Evolutionary conservation across 2,888 invertebrate species (phyloP), one percentile per base, ranked within the genome.

Genomic region (Meteorus colon): DNA sequence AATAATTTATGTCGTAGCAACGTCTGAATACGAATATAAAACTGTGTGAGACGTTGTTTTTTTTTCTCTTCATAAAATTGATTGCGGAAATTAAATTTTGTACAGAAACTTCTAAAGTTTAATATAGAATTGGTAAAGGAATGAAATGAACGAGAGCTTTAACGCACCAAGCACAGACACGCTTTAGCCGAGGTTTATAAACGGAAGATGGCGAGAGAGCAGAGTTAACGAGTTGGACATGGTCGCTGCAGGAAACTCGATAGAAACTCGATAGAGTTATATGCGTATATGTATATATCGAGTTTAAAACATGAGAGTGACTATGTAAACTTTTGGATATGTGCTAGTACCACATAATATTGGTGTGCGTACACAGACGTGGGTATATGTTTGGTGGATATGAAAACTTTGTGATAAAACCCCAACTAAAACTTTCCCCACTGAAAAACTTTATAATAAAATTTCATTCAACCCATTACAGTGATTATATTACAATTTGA

Each of bases 151-250:
- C 12, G 41, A 41, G 41, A 41, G 41, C 41, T 41, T 41, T 8
- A 41, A 41, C 12, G 8, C 41, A 41, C 41, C 8, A 55, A 8
- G 6, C n/a, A 24, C 19, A 55, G 8, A 19, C 5, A 55, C 6
- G n/a, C 48, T 55, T 55, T 55, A 19, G 55, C 19, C 4, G 31
- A 62, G 16, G 62, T 31, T 62, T 31, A 62, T 24, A 29, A 14
- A 62, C 6, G 62, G 62, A 31, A 29, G n/a, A 62, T 31, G 78
- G 75, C 82, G 83, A 76, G 79, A 80, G 82, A 82, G 81, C 78
- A 80, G 83, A 83, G 84, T 86, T 86, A 86, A 84, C 85, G 82
- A 86, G 85, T 86, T 86, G 83, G 84, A 84, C 86, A 80, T 81
- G 83, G 84, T 82, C 83, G 84, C 80, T 81, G 79, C 31, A 66